Evolutionary conservation across 2,888 invertebrate genomes (phyloP).

Genomic region (Melinaea menophilus): DNA sequence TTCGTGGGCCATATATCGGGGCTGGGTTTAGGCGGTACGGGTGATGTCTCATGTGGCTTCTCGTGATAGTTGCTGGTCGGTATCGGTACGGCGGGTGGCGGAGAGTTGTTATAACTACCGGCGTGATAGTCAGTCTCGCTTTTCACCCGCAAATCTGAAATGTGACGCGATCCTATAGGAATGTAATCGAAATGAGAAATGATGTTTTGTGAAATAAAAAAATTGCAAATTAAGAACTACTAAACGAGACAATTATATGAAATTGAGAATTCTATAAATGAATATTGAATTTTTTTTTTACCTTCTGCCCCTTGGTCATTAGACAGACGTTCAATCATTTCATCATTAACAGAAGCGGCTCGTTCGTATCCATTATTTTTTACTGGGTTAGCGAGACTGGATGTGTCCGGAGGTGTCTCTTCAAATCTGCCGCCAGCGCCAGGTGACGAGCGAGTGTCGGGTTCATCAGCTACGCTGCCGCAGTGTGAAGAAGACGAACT

Average conservation of each 20-base stretch:
- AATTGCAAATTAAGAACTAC: neutral
- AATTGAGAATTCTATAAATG: neutral
- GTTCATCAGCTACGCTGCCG: conserved; percentile 71
- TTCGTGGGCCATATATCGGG: conserved; percentile 81
- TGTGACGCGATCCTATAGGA: conserved; percentile 8
- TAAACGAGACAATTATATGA: neutral
- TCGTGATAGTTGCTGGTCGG: conserved; percentile 69
- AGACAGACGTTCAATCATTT: conserved; percentile 68
- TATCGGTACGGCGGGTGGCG: conserved; percentile 76
- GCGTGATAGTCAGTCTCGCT: conserved; percentile 79
- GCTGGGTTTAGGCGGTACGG: conserved; percentile 77
- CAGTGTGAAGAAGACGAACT: conserved; percentile 75
- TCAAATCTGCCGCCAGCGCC: conserved; percentile 70
- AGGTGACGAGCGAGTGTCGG: conserved; percentile 73
- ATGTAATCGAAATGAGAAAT: neutral
- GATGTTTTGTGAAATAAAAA: conserved; percentile 2
- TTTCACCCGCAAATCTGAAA: conserved; percentile 87
- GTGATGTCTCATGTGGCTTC: conserved; percentile 67
- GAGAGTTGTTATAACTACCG: conserved; percentile 76
- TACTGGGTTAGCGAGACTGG: conserved; percentile 66
- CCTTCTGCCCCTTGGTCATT: conserved; percentile 77
- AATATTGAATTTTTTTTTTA: conserved; percentile 34
- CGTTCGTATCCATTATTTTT: conserved; percentile 77
- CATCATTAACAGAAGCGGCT: conserved; percentile 64
- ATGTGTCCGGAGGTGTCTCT: conserved; percentile 67